Base-by-base conservation (phyloP, 2,888 invertebrate genomes). In the Keiferia lycopersicella region DNA sequence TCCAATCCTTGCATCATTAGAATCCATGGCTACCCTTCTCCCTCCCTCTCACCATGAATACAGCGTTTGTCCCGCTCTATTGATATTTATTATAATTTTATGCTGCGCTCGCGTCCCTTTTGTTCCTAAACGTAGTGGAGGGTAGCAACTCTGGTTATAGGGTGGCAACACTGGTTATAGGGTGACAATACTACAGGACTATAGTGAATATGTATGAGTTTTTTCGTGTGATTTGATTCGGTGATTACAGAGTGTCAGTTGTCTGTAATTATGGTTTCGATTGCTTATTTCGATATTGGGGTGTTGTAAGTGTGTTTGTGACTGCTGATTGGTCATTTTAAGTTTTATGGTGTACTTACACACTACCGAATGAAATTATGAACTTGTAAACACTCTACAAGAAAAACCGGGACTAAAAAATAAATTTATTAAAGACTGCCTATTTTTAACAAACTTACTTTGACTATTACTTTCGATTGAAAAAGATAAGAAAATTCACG, bases 1-100 rank as follows among this genome's bases (percentile, higher is more conserved):
- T 18, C 51, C 16, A 22, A 22, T 56, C 56, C 34, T 8, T 61
- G 16, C 58, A 56, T 59, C 64, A 60, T 45, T 1, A 45, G 16
- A 60, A 26, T 7, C 48, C 10, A 60, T 60, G 63, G 50, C 53
- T 26, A 16, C 48, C 39, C 48, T 53, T 61, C 61, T 66, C 62
- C 53, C 68, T 30, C 51, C 76, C 81, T 70, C 76, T 65, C 65
- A 73, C 72, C 72, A 16, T 22, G 41, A 48, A 30, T 34, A 14
- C 22, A 14, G 50, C 20, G 30, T 66, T 64, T 20, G 51, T 82
- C 81, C 73, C 80, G 65, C 75, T 84, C 82, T 78, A 68, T 67
- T 71, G 79, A 84, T 88, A 88, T 91, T 90, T 91, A 91, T 91
- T 88, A 88, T 91, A 89, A 91, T 91, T 88, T 90, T 90, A 91